A percentile compares a stretch with the other conserved stretches of the same genome.
These are phyloP conservation scores for Scarus forsteni DNA, from an alignment of 2,797 vertebrate genomes.

Conservation along the genomic window DNA sequence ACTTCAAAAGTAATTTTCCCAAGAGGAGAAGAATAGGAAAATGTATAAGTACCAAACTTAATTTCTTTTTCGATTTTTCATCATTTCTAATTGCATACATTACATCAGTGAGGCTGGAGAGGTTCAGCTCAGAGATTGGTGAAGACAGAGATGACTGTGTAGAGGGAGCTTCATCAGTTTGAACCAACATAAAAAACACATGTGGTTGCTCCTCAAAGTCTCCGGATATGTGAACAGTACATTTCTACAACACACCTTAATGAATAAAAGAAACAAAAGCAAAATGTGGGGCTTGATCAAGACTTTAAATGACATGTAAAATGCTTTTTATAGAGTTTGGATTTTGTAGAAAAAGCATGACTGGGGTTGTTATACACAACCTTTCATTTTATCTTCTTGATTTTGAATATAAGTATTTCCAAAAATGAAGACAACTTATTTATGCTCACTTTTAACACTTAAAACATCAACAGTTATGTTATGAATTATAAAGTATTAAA, in stretches of 20 bases:
- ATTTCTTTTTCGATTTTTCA: slow-evolving; percentile 93
- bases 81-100: slow-evolving; percentile 91
- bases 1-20: slow-evolving; percentile 95
- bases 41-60: slow-evolving; percentile 93
- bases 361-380: no score
- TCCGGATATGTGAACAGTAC: slow-evolving; percentile 42
- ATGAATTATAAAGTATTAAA: no score
- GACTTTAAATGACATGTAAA: no score
- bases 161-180: slow-evolving; percentile 68
- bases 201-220: slow-evolving; percentile 54
- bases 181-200: slow-evolving; percentile 24
- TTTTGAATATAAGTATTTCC: no score
- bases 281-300: background rate
- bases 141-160: slow-evolving; percentile 59
- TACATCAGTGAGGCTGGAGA: slow-evolving; percentile 79
- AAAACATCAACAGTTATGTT: no score
- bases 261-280: slow-evolving; percentile 11
- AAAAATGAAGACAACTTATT: no score
- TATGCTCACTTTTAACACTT: no score
- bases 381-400: no score
- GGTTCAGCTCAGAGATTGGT: slow-evolving; percentile 76
- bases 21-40: slow-evolving; percentile 89
- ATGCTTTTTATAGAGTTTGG: no score
- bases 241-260: slow-evolving; percentile 36
- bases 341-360: no score